Base-by-base conservation (phyloP, 2,888 invertebrate genomes). In the Eristalinus aeneus region DNA sequence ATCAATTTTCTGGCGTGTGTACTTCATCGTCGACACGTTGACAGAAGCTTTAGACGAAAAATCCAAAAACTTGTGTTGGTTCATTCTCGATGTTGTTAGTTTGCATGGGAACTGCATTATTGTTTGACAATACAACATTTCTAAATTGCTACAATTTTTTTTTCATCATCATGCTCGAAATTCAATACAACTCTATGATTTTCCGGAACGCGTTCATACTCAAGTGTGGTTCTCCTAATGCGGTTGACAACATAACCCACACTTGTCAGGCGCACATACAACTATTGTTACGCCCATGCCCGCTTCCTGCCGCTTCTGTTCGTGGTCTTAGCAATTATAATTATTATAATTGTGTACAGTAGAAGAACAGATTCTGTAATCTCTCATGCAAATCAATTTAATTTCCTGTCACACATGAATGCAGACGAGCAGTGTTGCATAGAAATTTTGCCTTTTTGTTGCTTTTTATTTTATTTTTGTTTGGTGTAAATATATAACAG, bases 331-430 rank as follows among this genome's bases (percentile, higher is more conserved):
- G 36, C 74, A 82, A 82, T 82, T 78, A 82, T 77, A 81, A 73
- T 80, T 68, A 77, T 77, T 77, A 80, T 84, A 84, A 77, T 82
- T 74, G 74, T 46, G 16, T 22, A 81, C 68, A 68, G 67, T 72
- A 63, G 46, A 73, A 11, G 36, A 54, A 56, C 34, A 36, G 34
- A 20, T 78, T 77, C 74, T 78, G 69, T 67, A 82, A 82, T 82
- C 82, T 74, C 86, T 86, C 86, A 82, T 86, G 86, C 86, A 82
- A 86, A 86, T 86, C 86, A 86, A 86, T 86, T 86, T 86, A 77
- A 86, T 86, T 82, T 86, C 86, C 86, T 82, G 82, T 86, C 71
- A 73, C 74, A 78, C 77, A 82, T 78, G 86, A 82, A 78, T 82
- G 73, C 86, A 46, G 58, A 36, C 72, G 16, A 53, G 23, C 69